Conservation (phyloP, 1,140 invertebrate genomes). For the Neoseiulus cucumeris region DNA sequence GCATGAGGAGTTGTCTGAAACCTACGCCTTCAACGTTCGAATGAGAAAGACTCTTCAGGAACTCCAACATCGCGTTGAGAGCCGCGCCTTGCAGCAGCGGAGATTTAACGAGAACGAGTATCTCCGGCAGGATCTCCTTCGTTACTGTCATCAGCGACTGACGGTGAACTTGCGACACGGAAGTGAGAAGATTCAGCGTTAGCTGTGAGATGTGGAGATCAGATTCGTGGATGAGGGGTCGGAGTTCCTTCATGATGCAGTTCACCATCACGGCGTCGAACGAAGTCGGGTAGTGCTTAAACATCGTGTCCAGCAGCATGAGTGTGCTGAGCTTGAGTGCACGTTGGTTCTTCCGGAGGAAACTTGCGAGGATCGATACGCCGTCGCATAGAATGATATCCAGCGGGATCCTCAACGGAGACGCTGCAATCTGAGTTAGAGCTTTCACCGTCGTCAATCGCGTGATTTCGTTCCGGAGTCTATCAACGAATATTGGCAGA, state of each 20-base stretch:
- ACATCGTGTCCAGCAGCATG: conserved; percentile 67
- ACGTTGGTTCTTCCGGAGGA: conserved; percentile 88
- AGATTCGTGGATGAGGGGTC: conserved; percentile 68
- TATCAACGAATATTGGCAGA: conserved; percentile 79
- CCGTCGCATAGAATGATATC: conserved; percentile 66
- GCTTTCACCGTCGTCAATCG: conserved; percentile 86
- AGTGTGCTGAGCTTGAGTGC: conserved; percentile 79
- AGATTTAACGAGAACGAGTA: conserved; percentile 64
- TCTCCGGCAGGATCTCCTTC: conserved; percentile 50
- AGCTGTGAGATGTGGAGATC: conserved; percentile 74
- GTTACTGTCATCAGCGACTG: conserved; percentile 28
- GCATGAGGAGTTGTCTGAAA: conserved; percentile 51
- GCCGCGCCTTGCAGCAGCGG: conserved; percentile 68
- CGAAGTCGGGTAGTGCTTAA: conserved; percentile 52
- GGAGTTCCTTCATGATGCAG: conserved; percentile 60
- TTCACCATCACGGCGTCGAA: conserved; percentile 34
- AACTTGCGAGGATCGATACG: conserved; percentile 73
- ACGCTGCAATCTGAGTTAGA: conserved; percentile 72
- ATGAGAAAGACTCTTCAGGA: conserved; percentile 67
- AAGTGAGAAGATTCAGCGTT: conserved; percentile 31
- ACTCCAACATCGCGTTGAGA: conserved; percentile 65
- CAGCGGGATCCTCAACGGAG: conserved; percentile 64
- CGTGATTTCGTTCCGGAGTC: conserved; percentile 88
- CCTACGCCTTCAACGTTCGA: conserved; percentile 54
- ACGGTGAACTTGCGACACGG: conserved; percentile 30